These are phyloP conservation scores for Salarias fasciatus DNA, from an alignment of 2,797 vertebrate genomes.

Conservation along the genomic window DNA sequence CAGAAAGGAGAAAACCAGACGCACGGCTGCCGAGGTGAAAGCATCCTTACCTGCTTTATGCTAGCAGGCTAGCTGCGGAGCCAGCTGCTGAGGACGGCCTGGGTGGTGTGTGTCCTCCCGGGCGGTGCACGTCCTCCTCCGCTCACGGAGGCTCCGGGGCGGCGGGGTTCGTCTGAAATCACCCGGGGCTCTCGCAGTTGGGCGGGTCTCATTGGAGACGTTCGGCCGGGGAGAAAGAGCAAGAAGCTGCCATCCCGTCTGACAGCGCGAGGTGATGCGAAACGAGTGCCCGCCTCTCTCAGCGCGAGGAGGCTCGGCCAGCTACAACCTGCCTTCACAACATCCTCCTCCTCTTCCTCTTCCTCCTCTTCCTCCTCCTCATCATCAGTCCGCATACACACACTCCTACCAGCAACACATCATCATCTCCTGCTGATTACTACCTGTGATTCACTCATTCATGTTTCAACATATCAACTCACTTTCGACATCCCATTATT, in stretches of 20 bases:
- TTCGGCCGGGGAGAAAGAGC: too few relatives aligned
- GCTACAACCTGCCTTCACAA: conserved; percentile 69
- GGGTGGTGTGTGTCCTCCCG: conserved; percentile 51
- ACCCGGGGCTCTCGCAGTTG: background rate
- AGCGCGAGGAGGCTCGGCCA: conserved; percentile 42
- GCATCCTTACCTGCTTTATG: conserved; percentile 56
- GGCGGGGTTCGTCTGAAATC: conserved; percentile 16
- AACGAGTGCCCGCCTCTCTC: conserved; percentile 35
- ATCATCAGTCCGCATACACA: conserved; percentile 55
- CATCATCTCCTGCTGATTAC: too few relatives aligned
- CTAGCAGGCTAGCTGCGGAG: conserved; percentile 66
- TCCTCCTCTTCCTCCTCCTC: conserved; percentile 42
- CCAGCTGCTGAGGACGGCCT: conserved; percentile 68
- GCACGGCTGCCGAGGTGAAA: background rate
- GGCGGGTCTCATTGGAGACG: background rate
- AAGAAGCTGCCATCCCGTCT: background rate
- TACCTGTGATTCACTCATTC: too few relatives aligned
- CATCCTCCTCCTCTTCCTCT: conserved; percentile 53
- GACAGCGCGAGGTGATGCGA: background rate
- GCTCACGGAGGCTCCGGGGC: conserved; percentile 33
- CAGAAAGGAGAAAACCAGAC: too few relatives aligned
- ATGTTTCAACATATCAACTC: too few relatives aligned
- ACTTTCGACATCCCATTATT: too few relatives aligned
- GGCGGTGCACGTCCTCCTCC: conserved; percentile 36
- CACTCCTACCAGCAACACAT: too few relatives aligned